Base-by-base conservation (phyloP, 2,888 invertebrate species). In the Syrphus vitripennis region DNA sequence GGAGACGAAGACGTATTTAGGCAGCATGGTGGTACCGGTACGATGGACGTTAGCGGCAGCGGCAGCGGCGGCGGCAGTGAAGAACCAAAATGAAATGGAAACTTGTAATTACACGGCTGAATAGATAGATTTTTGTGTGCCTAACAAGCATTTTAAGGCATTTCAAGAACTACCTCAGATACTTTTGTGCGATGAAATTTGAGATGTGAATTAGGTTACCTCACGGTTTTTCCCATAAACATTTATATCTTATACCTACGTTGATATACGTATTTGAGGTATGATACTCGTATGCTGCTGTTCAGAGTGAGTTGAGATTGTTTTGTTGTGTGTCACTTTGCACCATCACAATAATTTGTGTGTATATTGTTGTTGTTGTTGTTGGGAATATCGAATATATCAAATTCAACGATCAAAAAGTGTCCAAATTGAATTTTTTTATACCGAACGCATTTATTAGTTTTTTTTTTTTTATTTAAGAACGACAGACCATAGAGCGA, bases 51-150 rank as follows among this genome's bases (percentile, higher is more conserved):
- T 12, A 40, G 42, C 6, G 50, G 7, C 50, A 26, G n/a, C 24
- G 6, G 48, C 21, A 10, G 21, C 10, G 9, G 12, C 10, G 14
- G 14, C 48, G 48, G 59, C 50, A 71, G 74, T 45, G 72, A 80
- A 57, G 19, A 72, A 67, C 75, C 70, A 12, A 76, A 81, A 86
- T 86, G 84, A 86, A 86, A 86, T 86, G 86, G 86, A 86, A 86
- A 86, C 86, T 86, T 86, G 86, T 81, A 86, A 86, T 86, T 86
- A 86, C 81, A 86, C 86, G 86, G 86, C 63, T 86, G 86, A 81
- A 81, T 86, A 77, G 82, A 78, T 86, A 63, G 72, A 72, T 81
- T 81, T 21, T 81, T 77, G 31, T 77, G 29, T 57, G 76, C 76
- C 80, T 55, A 84, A 84, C 77, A 78, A 74, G 71, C 72, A 81